Conservation (phyloP, 2,888 invertebrate species). For the Drosophila birchii region DNA sequence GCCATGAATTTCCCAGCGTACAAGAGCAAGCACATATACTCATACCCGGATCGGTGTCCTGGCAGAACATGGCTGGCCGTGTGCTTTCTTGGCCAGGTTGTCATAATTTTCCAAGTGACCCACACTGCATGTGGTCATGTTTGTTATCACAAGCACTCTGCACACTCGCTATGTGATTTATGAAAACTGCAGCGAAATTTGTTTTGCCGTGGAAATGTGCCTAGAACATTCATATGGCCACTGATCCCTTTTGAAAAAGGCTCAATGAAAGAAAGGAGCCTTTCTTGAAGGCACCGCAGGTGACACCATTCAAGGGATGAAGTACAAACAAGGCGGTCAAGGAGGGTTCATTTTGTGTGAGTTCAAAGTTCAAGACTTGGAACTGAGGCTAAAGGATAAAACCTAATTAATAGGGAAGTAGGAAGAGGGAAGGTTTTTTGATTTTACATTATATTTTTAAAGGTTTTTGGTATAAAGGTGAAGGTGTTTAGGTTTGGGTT, state of each 20-base stretch:
- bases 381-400: background rate
- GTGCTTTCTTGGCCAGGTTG: constrained; percentile 64
- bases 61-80: constrained; percentile 11
- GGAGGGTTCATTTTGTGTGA: background rate
- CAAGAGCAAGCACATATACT: constrained; percentile 21
- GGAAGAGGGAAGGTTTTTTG: background rate
- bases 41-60: constrained; percentile 10
- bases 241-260: constrained; percentile 23
- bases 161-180: constrained; percentile 62
- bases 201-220: constrained; percentile 38
- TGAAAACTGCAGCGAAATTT: constrained; percentile 66
- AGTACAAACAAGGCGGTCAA: background rate
- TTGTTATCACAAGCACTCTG: constrained; percentile 37
- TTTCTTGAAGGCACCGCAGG: constrained; percentile 54
- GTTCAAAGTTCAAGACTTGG: constrained; percentile 29
- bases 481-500: background rate
- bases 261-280: background rate
- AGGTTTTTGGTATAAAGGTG: background rate
- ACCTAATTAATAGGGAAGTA: constrained; percentile 11
- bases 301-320: constrained; percentile 26
- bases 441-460: background rate
- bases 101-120: constrained; percentile 79
- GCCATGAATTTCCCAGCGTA: constrained; percentile 42
- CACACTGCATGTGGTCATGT: constrained; percentile 53
- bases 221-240: background rate